A percentile compares a stretch with the other conserved stretches of the same genome.
Evolutionary conservation across 2,888 invertebrate genomes (phyloP).

Genomic region (Campopleginae sp.): DNA sequence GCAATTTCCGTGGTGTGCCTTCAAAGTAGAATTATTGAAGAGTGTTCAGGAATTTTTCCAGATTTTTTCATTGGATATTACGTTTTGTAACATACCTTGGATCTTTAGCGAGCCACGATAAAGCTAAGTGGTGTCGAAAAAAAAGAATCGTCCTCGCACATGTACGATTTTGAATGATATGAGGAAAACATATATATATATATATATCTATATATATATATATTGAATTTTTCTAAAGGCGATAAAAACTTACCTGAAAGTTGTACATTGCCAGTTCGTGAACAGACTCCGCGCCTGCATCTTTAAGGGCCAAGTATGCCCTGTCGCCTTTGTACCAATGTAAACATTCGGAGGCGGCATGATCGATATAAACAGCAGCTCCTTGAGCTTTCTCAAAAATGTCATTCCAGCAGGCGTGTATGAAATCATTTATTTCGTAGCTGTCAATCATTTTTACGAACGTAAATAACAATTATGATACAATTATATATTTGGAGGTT

Average conservation of each 20-base stretch:
- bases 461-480: not conserved
- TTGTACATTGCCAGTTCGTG: constrained; percentile 86
- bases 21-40: no score
- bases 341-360: constrained; percentile 87
- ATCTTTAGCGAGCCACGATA: no score
- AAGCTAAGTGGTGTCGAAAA: no score
- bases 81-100: no score
- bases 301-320: constrained; percentile 85
- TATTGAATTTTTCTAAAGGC: no score
- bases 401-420: constrained; percentile 87
- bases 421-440: constrained; percentile 79
- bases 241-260: constrained; percentile 76
- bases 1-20: no score
- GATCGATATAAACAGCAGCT: constrained; percentile 88
- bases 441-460: constrained; percentile 53
- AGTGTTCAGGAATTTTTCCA: no score
- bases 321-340: constrained; percentile 89
- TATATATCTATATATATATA: no score
- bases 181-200: no score
- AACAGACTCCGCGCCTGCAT: constrained; percentile 87
- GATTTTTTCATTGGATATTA: no score
- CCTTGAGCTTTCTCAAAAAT: constrained; percentile 87
- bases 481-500: not conserved
- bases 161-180: no score
- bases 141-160: no score